Evolutionary conservation across 2,797 vertebrate species (phyloP).

Genomic region (Artibeus lituratus): DNA sequence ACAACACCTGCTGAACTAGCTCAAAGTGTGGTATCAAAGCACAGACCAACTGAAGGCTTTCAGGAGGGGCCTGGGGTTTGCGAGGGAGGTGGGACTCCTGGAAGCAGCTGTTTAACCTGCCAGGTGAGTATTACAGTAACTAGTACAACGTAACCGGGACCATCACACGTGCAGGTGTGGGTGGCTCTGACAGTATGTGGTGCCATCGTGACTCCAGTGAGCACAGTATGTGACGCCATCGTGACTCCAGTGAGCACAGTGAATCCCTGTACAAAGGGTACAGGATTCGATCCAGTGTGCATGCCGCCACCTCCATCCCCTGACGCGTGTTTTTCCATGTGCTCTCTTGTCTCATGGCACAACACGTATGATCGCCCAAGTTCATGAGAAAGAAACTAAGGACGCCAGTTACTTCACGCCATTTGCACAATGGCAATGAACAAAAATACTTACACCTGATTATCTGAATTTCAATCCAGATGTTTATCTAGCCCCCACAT

Average conservation of each 20-base stretch:
- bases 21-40: neutral
- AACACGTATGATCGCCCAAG: neutral
- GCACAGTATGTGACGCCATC: no score
- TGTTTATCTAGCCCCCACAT: neutral
- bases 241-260: neutral
- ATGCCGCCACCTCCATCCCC: neutral
- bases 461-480: neutral
- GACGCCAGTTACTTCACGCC: neutral
- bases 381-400: neutral
- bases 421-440: neutral
- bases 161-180: rapidly evolving
- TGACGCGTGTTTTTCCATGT: neutral
- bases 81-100: neutral
- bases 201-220: neutral
- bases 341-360: neutral
- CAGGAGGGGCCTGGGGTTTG: neutral
- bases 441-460: neutral
- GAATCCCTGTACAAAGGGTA: rapidly evolving
- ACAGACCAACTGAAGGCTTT: no score
- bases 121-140: neutral
- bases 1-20: neutral
- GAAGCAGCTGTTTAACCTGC: neutral
- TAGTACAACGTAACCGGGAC: no score
- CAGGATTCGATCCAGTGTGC: neutral
- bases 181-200: neutral